A percentile compares a stretch with the other conserved stretches of the same genome.
Conservation (phyloP, 2,888 invertebrate species). For the Macrosiphum euphorbiae region DNA sequence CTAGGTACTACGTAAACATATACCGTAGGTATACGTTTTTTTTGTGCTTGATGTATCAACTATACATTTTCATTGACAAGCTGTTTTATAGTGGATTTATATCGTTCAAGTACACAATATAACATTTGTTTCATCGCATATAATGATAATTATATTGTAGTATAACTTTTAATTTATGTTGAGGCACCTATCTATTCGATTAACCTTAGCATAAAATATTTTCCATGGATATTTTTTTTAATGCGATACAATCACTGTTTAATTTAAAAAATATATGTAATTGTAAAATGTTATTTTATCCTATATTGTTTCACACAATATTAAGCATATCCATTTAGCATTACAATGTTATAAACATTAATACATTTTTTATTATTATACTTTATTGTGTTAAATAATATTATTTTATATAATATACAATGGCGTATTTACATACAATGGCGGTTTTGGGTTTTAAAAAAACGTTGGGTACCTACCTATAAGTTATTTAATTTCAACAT, state of each 20-base stretch:
- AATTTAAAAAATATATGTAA: not conserved
- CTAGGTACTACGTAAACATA: not conserved
- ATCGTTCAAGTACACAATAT: not conserved
- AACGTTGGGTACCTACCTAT: not conserved
- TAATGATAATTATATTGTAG: not conserved
- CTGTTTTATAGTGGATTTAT: not conserved
- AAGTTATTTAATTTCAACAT: not conserved
- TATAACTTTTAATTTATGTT: not conserved
- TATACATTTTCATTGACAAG: not conserved
- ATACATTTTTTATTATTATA: not conserved
- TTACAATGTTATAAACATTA: not conserved
- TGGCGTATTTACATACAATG: not conserved
- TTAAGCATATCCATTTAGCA: not conserved
- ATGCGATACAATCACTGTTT: not conserved
- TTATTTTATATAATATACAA: not conserved
- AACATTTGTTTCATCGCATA: not conserved
- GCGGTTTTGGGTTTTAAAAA: not conserved
- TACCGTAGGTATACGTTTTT: not conserved
- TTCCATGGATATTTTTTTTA: not conserved
- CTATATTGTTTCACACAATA: not conserved
- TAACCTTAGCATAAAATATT: not conserved
- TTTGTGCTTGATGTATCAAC: not conserved
- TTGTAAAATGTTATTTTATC: conserved; percentile 28
- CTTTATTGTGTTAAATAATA: not conserved
- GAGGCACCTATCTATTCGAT: not conserved